phyloP scores from a whole-genome alignment of 2,888 invertebrate species.

The Xestoiulus laeticollis region DNA sequence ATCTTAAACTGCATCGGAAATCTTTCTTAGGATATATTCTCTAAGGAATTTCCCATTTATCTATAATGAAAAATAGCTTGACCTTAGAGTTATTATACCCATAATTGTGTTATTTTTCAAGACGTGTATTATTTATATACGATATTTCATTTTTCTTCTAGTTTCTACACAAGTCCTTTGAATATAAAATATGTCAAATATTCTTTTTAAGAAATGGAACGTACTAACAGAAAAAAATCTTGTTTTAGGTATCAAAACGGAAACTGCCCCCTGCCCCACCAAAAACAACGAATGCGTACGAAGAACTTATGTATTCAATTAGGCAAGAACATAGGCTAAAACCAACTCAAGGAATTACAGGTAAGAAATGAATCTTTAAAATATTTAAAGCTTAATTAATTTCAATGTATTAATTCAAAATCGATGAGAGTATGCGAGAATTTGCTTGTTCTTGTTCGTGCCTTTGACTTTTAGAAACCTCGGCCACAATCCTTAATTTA shows the following conservation, averaged over 20 bases:
- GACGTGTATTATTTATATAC: background rate
- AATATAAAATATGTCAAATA: background rate
- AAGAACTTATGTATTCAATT: constrained; percentile 86
- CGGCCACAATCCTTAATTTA: background rate
- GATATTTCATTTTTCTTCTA: background rate
- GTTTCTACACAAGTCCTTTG: background rate
- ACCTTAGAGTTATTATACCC: constrained; percentile 24
- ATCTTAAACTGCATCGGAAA: no score
- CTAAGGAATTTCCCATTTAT: no score
- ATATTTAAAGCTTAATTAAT: background rate
- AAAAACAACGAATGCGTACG: constrained; percentile 79
- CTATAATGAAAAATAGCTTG: no score
- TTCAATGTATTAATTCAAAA: background rate
- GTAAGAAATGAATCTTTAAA: constrained; percentile 19
- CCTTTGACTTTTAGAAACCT: background rate
- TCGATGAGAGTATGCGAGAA: background rate
- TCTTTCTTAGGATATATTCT: no score
- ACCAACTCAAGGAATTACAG: constrained; percentile 64
- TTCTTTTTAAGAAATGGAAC: background rate
- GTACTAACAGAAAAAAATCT: constrained; percentile 50
- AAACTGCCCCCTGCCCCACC: constrained; percentile 76
- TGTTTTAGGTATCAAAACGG: constrained; percentile 79
- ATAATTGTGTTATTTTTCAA: constrained; percentile 50
- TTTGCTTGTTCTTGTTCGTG: background rate
- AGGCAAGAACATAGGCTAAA: constrained; percentile 73